Percentiles rank a stretch among this genome's conserved stretches.
phyloP scores from a whole-genome alignment of 2,113 vertebrate species.

The Anoura caudifer region DNA sequence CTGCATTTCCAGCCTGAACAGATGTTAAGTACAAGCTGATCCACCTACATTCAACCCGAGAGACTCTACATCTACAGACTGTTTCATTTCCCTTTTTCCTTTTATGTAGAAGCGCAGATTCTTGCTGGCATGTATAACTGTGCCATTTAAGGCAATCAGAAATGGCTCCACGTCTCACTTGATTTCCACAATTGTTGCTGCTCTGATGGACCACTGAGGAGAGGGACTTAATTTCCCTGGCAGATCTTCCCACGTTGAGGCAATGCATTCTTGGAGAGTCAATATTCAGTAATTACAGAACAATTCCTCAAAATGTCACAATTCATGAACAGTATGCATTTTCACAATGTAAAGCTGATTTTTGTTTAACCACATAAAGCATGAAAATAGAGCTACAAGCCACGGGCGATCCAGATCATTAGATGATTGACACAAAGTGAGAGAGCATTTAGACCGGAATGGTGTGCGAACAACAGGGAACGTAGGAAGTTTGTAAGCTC shows the following conservation, averaged over 20 bases:
- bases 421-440: slow-evolving; percentile 67
- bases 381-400: slow-evolving; percentile 60
- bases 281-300: slow-evolving; percentile 66
- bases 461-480: slow-evolving; percentile 47
- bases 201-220: slow-evolving; percentile 55
- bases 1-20: slow-evolving; percentile 67
- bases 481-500: not conserved
- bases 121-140: slow-evolving; percentile 65
- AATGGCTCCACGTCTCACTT: slow-evolving; percentile 66
- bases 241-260: slow-evolving; percentile 48
- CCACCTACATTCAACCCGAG: slow-evolving; percentile 72
- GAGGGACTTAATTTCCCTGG: slow-evolving; percentile 67
- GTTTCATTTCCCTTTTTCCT: slow-evolving; percentile 60
- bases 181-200: slow-evolving; percentile 70
- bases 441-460: slow-evolving; percentile 33
- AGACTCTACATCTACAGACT: slow-evolving; percentile 53
- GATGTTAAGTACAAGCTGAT: slow-evolving; percentile 72
- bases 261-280: slow-evolving; percentile 49
- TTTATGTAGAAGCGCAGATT: slow-evolving; percentile 58
- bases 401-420: slow-evolving; percentile 68
- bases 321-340: slow-evolving; percentile 60
- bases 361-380: slow-evolving; percentile 70
- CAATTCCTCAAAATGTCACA: slow-evolving; percentile 62
- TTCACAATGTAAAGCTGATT: slow-evolving; percentile 76
- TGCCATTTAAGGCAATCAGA: slow-evolving; percentile 69